Evolutionary conservation across 2,797 vertebrate genomes (phyloP).

Genomic region (Morelia viridis): DNA sequence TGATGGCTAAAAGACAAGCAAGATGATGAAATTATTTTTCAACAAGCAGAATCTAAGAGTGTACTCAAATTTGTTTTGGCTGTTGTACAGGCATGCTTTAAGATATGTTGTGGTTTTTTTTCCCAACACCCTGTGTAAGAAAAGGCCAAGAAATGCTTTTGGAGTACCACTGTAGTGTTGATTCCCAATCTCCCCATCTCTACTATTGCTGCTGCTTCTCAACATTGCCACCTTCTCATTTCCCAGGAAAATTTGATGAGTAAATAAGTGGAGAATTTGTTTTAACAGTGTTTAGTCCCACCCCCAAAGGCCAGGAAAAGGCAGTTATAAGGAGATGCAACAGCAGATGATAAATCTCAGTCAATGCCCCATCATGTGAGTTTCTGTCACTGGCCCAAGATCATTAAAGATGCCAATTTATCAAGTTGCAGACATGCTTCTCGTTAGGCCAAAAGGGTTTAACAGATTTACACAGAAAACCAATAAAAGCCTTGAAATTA

Average conservation of each 20-base stretch:
- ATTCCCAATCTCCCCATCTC: too few species aligned
- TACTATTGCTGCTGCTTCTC: not conserved
- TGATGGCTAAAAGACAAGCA: conserved; percentile 67
- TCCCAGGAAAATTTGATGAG: not conserved
- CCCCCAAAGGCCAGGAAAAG: not conserved
- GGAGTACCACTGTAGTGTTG: not conserved
- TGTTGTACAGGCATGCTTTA: not conserved
- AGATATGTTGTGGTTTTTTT: not conserved
- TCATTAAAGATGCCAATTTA: not conserved
- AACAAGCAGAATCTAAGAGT: not conserved
- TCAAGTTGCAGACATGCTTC: too few species aligned
- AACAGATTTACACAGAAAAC: not conserved
- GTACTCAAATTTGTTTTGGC: not conserved
- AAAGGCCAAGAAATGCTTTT: not conserved
- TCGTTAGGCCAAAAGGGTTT: not conserved
- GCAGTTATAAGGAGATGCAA: not conserved
- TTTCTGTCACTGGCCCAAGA: not conserved
- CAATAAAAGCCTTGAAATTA: not conserved
- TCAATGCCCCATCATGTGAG: not conserved
- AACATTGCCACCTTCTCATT: too few species aligned
- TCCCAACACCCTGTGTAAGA: not conserved
- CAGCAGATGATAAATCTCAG: not conserved
- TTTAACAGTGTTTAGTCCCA: not conserved
- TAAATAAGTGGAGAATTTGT: too few species aligned
- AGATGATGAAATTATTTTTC: not conserved